Percentiles rank a stretch among this genome's conserved stretches.
Conservation (phyloP, 2,797 vertebrate genomes). For the Rhodeus uyekii region DNA sequence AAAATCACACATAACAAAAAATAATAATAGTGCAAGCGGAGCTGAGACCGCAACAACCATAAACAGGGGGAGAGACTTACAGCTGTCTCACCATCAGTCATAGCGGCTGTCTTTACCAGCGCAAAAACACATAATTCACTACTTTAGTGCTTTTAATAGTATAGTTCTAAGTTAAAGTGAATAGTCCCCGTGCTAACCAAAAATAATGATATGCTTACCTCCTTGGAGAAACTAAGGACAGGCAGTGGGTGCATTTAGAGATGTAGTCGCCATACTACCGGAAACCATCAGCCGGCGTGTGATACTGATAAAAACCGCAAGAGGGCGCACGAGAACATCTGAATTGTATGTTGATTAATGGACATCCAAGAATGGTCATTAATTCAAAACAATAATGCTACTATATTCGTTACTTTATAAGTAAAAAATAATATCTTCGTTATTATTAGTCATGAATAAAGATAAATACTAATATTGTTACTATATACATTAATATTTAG, state of each 20-base stretch:
- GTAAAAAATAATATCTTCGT: neutral
- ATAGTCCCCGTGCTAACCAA: neutral
- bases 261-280: conserved; percentile 82
- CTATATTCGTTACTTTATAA: neutral
- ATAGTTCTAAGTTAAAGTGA: too few species aligned
- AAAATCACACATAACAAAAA: neutral
- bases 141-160: too few species aligned
- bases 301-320: conserved; percentile 33
- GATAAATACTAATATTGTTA: neutral
- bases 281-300: conserved; percentile 70
- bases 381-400: neutral
- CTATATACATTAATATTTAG: neutral
- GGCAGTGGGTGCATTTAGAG: conserved; percentile 34
- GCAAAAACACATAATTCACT: neutral
- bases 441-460: neutral
- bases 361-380: neutral
- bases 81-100: neutral
- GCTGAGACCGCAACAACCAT: neutral
- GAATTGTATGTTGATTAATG: neutral
- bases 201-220: conserved; percentile 55
- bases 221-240: conserved; percentile 51
- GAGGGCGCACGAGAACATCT: conserved; percentile 54
- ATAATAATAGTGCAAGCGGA: neutral
- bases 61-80: neutral
- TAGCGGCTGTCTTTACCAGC: neutral